Evolutionary conservation across 2,113 vertebrate species (phyloP).

Genomic region (Platysternon megacephalum): DNA sequence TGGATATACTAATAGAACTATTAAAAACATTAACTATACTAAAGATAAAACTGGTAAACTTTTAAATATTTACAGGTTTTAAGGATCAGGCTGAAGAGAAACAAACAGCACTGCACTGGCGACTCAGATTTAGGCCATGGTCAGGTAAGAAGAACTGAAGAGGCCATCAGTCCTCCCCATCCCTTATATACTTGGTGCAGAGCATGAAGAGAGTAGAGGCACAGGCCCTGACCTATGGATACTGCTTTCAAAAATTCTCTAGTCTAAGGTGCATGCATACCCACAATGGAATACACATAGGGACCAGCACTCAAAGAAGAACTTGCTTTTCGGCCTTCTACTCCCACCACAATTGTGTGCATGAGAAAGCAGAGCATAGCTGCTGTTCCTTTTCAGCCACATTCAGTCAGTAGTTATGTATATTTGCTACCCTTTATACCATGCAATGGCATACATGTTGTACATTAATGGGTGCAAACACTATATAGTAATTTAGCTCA

Average conservation of each 20-base stretch:
- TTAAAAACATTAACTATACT: background rate
- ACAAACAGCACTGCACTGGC: background rate
- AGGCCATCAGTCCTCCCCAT: background rate
- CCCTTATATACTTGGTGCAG: background rate
- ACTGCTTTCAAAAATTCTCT: background rate
- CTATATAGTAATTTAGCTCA: conserved; percentile 9
- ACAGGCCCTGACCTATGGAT: background rate
- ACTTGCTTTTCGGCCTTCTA: background rate
- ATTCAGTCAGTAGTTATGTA: background rate
- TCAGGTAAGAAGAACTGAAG: background rate
- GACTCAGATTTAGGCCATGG: background rate
- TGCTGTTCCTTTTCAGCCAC: background rate
- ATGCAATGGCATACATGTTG: background rate
- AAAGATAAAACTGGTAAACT: background rate
- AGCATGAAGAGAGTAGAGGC: background rate
- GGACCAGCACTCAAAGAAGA: background rate
- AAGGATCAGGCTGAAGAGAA: background rate
- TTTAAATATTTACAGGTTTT: background rate
- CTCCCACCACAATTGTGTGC: background rate
- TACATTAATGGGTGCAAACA: background rate
- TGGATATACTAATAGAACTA: background rate
- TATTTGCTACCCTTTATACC: background rate
- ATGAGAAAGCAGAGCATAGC: background rate
- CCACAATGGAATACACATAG: background rate
- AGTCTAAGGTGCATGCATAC: background rate